Conservation (phyloP, 2,113 vertebrate species). For the Triplophysa rosa region DNA sequence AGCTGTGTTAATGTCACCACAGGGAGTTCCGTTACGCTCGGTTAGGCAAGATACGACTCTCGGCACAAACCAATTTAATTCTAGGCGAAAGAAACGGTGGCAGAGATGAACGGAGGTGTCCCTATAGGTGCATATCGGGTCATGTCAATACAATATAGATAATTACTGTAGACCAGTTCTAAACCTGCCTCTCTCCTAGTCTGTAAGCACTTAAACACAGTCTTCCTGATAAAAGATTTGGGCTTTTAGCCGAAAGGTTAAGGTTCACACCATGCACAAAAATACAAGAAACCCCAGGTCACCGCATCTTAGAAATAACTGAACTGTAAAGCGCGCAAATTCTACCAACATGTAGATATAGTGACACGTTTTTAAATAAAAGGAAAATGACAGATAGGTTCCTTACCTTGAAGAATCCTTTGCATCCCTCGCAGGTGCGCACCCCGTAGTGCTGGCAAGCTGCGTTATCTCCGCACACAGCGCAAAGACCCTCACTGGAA, state of each 20-base stretch:
- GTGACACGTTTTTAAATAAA: not conserved
- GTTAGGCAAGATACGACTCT: constrained; percentile 79
- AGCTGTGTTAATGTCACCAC: constrained; percentile 84
- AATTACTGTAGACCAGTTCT: constrained; percentile 8
- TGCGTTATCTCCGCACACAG: constrained; percentile 95
- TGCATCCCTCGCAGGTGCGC: constrained; percentile 92
- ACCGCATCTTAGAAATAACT: too few species aligned
- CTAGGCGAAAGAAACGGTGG: constrained; percentile 67
- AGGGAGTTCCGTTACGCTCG: constrained; percentile 82
- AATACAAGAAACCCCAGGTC: too few species aligned
- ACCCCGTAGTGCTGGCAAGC: constrained; percentile 94
- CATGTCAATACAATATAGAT: constrained; percentile 38
- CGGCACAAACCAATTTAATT: constrained; percentile 82
- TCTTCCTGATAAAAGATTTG: not conserved
- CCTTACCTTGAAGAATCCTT: constrained; percentile 91
- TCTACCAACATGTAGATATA: not conserved
- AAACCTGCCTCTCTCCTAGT: not conserved
- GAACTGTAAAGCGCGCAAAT: too few species aligned
- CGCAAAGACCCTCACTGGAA: constrained; percentile 89
- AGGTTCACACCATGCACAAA: not conserved
- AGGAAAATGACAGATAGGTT: not conserved
- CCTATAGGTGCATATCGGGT: constrained; percentile 43
- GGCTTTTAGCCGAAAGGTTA: not conserved
- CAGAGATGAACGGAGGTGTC: constrained; percentile 49
- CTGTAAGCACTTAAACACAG: not conserved